Evolutionary conservation across 2,888 invertebrate genomes (phyloP).

Genomic region (Drosophila histrio): DNA sequence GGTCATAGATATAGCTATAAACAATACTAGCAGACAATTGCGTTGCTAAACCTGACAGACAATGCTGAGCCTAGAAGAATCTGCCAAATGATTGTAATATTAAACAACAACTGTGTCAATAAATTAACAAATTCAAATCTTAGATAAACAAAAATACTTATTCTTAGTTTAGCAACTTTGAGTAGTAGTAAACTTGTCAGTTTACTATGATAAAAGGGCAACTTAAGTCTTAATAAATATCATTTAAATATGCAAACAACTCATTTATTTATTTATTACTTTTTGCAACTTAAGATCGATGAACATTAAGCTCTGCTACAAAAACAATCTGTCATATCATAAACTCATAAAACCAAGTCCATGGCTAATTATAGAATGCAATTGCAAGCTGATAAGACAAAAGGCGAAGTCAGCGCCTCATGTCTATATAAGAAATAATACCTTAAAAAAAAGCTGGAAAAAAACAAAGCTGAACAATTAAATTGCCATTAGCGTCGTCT

Average conservation of each 20-base stretch:
- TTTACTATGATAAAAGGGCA: background rate
- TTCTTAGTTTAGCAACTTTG: background rate
- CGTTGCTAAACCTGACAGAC: background rate
- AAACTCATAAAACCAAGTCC: slow-evolving; percentile 38
- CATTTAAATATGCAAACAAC: background rate
- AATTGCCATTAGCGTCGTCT: slow-evolving; percentile 38
- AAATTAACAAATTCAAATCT: too few relatives aligned
- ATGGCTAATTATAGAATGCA: slow-evolving; percentile 45
- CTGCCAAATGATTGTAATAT: too few relatives aligned
- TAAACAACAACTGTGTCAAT: too few relatives aligned
- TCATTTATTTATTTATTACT: background rate
- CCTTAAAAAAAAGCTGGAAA: background rate
- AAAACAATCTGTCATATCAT: slow-evolving; percentile 44
- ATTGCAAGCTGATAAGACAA: slow-evolving; percentile 42
- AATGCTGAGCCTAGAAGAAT: background rate
- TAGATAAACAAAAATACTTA: background rate
- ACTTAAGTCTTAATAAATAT: background rate
- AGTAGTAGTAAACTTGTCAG: background rate
- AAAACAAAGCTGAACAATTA: slow-evolving; percentile 51
- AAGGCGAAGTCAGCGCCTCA: background rate
- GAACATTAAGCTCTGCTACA: slow-evolving; percentile 20
- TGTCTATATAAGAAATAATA: slow-evolving; percentile 11
- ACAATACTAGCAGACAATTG: background rate
- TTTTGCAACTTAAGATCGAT: slow-evolving; percentile 23
- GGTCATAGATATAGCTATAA: background rate